These are phyloP conservation scores for Oeneis ivallda DNA, from an alignment of 2,888 invertebrate species.

Conservation along the genomic window DNA sequence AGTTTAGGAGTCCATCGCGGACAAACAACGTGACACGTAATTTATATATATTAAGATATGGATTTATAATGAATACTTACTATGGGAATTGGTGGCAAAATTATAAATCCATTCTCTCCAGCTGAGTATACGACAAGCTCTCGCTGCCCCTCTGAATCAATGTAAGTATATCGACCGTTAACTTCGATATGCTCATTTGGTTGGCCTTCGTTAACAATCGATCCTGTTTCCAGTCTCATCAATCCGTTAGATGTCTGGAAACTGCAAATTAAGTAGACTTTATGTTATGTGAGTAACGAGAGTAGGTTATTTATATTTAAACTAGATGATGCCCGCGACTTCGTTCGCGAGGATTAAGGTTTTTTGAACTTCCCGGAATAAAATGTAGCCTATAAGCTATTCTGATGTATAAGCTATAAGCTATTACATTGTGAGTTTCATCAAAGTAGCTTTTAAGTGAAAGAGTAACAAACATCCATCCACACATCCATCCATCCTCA, in stretches of 20 bases:
- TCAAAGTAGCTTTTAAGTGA: too few species aligned
- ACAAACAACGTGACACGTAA: too few species aligned
- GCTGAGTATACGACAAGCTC: slow-evolving; percentile 46
- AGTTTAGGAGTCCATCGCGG: too few species aligned
- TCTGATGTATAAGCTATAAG: too few species aligned
- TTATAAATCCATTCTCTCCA: slow-evolving; percentile 47
- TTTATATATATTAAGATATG: background rate
- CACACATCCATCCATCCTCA: too few species aligned
- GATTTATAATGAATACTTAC: slow-evolving; percentile 13
- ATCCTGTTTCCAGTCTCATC: slow-evolving; percentile 82
- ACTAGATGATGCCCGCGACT: too few species aligned
- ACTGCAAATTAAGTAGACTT: slow-evolving; percentile 52
- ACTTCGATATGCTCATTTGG: slow-evolving; percentile 49
- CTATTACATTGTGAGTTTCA: too few species aligned
- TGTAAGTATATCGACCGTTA: slow-evolving; percentile 49
- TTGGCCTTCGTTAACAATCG: slow-evolving; percentile 56
- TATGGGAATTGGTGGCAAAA: background rate
- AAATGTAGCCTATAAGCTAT: too few species aligned
- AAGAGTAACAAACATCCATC: too few species aligned
- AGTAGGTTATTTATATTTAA: background rate
- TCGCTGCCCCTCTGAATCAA: slow-evolving; percentile 45
- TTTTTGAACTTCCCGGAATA: too few species aligned
- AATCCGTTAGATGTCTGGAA: slow-evolving; percentile 87
- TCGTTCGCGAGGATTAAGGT: too few species aligned
- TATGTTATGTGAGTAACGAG: background rate